Evolutionary conservation across 92 coral and sea anemone genomes (phyloP), one percentile per base, ranked within the genome.

Genomic region (Porites evermanni): DNA sequence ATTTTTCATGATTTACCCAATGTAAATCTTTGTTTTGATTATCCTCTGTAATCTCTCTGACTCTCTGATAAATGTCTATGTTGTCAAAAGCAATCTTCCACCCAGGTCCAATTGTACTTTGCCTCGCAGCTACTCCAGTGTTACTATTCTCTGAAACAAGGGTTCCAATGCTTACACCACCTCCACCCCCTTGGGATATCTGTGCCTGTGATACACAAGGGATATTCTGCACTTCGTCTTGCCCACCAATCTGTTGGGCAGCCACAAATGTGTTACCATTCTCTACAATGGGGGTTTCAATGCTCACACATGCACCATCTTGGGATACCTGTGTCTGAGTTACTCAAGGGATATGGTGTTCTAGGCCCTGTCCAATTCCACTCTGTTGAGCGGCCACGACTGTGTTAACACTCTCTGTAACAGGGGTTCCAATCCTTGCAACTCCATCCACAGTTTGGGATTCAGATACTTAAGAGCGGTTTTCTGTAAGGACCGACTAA

Each of bases 31-130:
- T 88, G 53, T 88, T 75, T 51, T 88, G 91, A 50, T 88, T 82
- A 26, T 88, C 88, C 60, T 82, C 84, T 0, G 84, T 75, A 88
- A 88, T 82, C 2, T 83, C 78, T 12, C 87, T 74, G 54, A 88
- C 91, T 68, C 66, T 82, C 73, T 88, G 91, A 23, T 61, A 82
- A 12, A 76, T 56, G 72, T 82, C 88, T 24, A 83, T 17, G 19
- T 88, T 88, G 47, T 88, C 91, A 88, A 88, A 88, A 2, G 79
- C 83, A 52, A 88, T 74, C 29, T 88, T 88, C 88, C 84, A 83
- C 16, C 91, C 91, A 64, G 87, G 83, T 14, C 87, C 82, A 74
- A 88, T 72, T 1, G 20, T 78, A 52, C 12, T 54, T n/a, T 23
- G 44, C 12, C 66, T 61, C 12, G 7, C 66, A 61, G 66, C 66